Evolutionary conservation across 2,888 invertebrate genomes (phyloP), one percentile per base, ranked within the genome.

Genomic region (Drosophila neoperkinsi): DNA sequence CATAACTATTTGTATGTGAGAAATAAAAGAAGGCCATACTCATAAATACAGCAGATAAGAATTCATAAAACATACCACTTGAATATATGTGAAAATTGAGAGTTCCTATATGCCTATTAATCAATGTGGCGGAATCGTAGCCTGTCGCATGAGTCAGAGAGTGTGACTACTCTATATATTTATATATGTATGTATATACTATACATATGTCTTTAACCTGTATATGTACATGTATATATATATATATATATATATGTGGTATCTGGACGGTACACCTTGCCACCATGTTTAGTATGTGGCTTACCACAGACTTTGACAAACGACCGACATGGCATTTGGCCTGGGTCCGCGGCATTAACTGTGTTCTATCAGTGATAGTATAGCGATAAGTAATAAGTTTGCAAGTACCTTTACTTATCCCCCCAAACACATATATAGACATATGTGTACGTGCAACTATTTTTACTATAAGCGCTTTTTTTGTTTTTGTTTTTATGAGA

Each of bases 261-360:
- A 69, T 64, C 49, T 46, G 41, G 10, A 38, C 18, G 53, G 77
- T 80, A 76, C 77, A 77, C 77, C 77, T 79, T 79, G 64, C 50
- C 43, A 50, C 31, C 30, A 43, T 50, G 51, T 46, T 76, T 67
- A 63, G 56, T 52, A 18, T 61, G 50, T 55, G 51, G 55, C 38
- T 78, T 77, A 77, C 51, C 49, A n/a, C 13, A 49, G 77, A 78
- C 81, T 81, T 78, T 77, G 81, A 81, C 53, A 62, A 72, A 64
- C 73, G 64, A 72, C 33, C 66, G 30, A 51, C 55, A 51, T 6
- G 1, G 46, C 38, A 33, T 55, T 25, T 53, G 38, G 56, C 18
- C 56, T 49, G 57, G 43, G 31, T 64, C 18, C 25, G 9, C 36
- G 78, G 77, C 57, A 78, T 77, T 77, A 77, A 60, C 43, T 41